Evolutionary conservation across 2,888 invertebrate species (phyloP), one percentile per base, ranked within the genome.

Genomic region (Drosophila borealis): DNA sequence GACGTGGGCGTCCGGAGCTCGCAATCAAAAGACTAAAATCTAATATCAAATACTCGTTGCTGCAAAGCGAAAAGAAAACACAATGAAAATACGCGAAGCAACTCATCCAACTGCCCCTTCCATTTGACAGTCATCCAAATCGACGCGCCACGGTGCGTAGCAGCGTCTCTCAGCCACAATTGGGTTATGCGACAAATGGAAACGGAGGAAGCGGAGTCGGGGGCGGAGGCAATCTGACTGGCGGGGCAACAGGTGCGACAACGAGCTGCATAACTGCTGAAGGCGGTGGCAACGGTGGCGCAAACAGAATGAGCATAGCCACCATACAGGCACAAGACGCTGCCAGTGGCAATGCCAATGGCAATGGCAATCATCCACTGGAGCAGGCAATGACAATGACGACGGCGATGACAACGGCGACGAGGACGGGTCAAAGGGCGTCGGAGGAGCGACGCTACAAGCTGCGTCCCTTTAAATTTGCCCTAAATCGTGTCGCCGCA

Each of bases 401-500:
- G 11, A 4, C 29, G 29, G 1, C 25, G 29, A 25, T 6, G 25
- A 25, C 70, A 93, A 94, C 48, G 93, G 94, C 39, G 90, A 0
- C 94, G 94, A 76, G 94, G 37, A 13, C 8, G n/a, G 36, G 29
- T 13, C 49, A 42, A 94, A 3, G 94, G 94, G 94, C 70, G 95
- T 96, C 89, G 95, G 94, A 94, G 53, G 95, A 95, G 6, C 92
- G 94, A 71, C 94, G 94, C 88, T 93, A 93, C 82, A 94, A 94
- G 87, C 91, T 95, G 79, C 93, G 94, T 74, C 93, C 94, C 54
- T 93, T 95, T 72, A 94, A 94, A 89, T 92, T 95, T 76, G 94
- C 94, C 75, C 92, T 95, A 29, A 95, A 95, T 90, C 94, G 93
- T 81, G 94, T 95, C 50, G 92, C 93, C 48, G 94, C 95, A 14